Evolutionary conservation across 2,113 vertebrate genomes (phyloP).

Genomic region (Cinclus cinclus): DNA sequence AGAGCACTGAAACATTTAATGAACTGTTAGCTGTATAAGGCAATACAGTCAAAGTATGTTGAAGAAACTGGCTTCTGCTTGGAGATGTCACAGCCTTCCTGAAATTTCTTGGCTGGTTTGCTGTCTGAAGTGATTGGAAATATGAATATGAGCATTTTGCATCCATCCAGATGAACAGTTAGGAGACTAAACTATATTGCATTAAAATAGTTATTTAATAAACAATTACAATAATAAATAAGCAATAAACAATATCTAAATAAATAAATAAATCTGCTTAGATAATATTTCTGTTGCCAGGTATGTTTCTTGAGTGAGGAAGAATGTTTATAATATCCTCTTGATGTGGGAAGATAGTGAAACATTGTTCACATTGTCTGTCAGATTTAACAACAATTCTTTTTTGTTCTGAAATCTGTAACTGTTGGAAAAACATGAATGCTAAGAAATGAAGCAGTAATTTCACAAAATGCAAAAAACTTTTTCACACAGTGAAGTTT

Average conservation of each 20-base stretch:
- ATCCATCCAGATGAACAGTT: background rate
- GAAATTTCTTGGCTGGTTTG: background rate
- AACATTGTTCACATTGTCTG: background rate
- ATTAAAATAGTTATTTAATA: background rate
- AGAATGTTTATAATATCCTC: background rate
- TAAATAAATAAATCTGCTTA: background rate
- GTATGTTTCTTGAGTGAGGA: background rate
- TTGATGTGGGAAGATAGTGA: background rate
- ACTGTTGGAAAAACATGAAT: background rate
- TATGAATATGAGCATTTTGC: background rate
- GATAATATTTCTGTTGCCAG: background rate
- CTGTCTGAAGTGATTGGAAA: background rate
- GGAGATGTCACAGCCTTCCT: background rate
- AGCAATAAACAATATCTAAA: no score
- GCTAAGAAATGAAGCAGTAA: background rate
- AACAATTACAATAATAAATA: background rate
- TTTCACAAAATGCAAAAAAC: background rate
- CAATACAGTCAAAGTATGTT: background rate
- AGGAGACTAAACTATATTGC: background rate
- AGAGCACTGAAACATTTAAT: accelerated
- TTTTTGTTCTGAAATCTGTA: background rate
- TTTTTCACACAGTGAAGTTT: background rate
- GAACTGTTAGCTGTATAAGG: background rate
- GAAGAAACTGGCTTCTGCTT: background rate
- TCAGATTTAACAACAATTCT: background rate